Evolutionary conservation across 2,113 vertebrate species (phyloP).

Genomic region (Podilymbus podiceps): DNA sequence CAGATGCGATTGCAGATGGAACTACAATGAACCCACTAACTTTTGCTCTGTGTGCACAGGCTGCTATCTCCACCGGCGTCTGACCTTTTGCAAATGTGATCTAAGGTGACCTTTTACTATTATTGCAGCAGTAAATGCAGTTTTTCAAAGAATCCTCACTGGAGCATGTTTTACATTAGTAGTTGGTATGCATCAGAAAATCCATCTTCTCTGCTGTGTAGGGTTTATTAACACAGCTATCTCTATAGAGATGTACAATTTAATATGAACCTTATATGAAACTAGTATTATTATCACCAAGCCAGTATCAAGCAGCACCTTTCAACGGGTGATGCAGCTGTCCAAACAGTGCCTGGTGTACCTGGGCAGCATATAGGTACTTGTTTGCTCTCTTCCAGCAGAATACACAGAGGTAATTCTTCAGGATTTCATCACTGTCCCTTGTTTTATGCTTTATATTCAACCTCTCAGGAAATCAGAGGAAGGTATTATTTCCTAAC

Average conservation of each 20-base stretch:
- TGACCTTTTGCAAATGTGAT: constrained; percentile 63
- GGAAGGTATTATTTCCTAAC: constrained; percentile 51
- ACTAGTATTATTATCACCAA: neutral
- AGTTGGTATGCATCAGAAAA: constrained; percentile 21
- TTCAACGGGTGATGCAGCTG: constrained; percentile 75
- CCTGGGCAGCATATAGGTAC: constrained; percentile 56
- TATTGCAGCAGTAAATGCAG: constrained; percentile 54
- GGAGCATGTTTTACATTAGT: constrained; percentile 5
- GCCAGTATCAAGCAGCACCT: constrained; percentile 57
- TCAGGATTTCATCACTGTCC: constrained; percentile 65
- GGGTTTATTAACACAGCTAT: neutral
- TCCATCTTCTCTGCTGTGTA: neutral
- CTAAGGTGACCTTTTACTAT: constrained; percentile 57
- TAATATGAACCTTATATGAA: neutral
- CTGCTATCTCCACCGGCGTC: constrained; percentile 21
- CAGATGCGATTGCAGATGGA: neutral
- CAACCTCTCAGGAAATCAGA: constrained; percentile 47
- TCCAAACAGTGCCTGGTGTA: constrained; percentile 77
- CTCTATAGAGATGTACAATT: constrained; percentile 8
- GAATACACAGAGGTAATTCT: constrained; percentile 61
- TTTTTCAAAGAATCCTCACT: constrained; percentile 48
- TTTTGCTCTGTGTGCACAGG: neutral
- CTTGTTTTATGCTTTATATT: constrained; percentile 32
- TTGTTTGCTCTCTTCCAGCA: constrained; percentile 71
- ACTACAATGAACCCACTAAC: neutral